phyloP scores from a whole-genome alignment of 2,888 invertebrate genomes.

The Caenorhabditis imperialis region DNA sequence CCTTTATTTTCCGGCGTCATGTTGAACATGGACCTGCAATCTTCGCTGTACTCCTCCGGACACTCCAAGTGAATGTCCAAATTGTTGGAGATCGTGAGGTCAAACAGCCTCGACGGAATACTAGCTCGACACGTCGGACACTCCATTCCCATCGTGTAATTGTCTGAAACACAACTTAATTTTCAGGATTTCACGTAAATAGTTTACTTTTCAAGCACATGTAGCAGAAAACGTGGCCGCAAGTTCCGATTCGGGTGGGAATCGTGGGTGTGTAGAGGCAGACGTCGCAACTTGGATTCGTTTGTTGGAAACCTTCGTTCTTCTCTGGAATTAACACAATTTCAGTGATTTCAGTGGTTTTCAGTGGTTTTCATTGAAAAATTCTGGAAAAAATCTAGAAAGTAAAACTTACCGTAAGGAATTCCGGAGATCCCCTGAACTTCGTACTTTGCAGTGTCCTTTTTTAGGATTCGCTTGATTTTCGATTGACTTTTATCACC shows the following conservation, averaged over 20 bases:
- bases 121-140: slow-evolving; percentile 27
- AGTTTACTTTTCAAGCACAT: slow-evolving; percentile 28
- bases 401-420: slow-evolving; percentile 10
- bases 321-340: too few relatives aligned
- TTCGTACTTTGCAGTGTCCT: background rate
- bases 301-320: slow-evolving; percentile 24
- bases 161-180: slow-evolving; percentile 18
- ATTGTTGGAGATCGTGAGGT: slow-evolving; percentile 5
- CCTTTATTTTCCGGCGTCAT: too few relatives aligned
- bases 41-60: slow-evolving; percentile 18
- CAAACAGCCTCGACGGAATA: background rate
- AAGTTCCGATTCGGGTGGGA: slow-evolving; percentile 5
- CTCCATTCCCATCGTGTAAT: slow-evolving; percentile 18
- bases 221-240: slow-evolving; percentile 33
- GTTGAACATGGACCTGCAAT: slow-evolving; percentile 7
- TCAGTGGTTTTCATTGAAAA: slow-evolving; percentile 4
- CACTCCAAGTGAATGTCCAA: slow-evolving; percentile 29
- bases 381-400: background rate
- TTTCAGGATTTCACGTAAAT: background rate
- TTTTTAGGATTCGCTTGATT: background rate
- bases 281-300: slow-evolving; percentile 15
- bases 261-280: slow-evolving; percentile 11
- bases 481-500: background rate
- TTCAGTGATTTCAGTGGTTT: too few relatives aligned
- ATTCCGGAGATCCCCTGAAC: slow-evolving; percentile 7